Conservation (phyloP, 2,797 vertebrate species). For the Synaphobranchus kaupii region DNA sequence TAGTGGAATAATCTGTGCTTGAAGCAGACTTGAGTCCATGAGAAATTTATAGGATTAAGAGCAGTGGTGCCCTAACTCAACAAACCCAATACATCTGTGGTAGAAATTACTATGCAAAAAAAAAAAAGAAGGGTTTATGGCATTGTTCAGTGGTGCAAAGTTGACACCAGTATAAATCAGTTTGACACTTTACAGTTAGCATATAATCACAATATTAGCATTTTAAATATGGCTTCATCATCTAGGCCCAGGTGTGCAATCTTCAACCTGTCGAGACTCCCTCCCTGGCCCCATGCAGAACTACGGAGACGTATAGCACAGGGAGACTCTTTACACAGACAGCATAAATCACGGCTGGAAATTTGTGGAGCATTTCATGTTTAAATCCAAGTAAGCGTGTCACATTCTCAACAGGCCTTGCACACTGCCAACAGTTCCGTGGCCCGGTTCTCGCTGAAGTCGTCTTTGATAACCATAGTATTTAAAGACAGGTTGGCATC, state of each 20-base stretch:
- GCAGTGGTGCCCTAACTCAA: background rate
- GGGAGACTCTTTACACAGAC: background rate
- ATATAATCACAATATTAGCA: background rate
- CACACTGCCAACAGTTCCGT: background rate
- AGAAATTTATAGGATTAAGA: background rate
- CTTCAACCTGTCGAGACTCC: background rate
- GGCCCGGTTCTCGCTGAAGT: background rate
- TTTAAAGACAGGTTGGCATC: background rate
- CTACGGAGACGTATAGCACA: background rate
- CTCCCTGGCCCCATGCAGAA: background rate
- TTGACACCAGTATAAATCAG: background rate
- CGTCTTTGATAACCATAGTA: background rate
- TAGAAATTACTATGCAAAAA: background rate
- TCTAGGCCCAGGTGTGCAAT: background rate
- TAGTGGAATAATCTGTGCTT: background rate
- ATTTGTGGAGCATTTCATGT: background rate
- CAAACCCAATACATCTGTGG: background rate
- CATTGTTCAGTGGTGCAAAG: background rate
- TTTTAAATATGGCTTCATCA: background rate
- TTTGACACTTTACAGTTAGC: background rate
- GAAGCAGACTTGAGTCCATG: background rate
- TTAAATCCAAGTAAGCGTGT: background rate
- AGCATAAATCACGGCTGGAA: background rate
- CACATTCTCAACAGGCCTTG: background rate
- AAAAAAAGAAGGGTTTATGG: background rate